Conservation (phyloP, 2,113 vertebrate genomes). For the Motacilla alba region DNA sequence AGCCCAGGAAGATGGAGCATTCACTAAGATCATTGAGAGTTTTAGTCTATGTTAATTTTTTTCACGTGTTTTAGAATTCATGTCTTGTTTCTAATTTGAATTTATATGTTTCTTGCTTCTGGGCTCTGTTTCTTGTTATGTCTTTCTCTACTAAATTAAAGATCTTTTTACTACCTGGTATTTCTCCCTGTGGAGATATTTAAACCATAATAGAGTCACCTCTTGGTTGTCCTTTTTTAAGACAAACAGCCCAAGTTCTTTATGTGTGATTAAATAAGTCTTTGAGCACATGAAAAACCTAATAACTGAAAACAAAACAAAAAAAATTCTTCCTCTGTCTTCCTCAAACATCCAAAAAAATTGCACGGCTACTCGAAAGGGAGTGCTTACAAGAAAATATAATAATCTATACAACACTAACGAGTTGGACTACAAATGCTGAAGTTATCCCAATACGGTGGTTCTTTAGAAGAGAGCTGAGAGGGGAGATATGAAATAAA, state of each 20-base stretch:
- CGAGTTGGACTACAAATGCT: neutral
- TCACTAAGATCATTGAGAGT: neutral
- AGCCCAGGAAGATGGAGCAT: neutral
- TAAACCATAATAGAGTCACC: slow-evolving; percentile 8
- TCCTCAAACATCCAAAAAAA: neutral
- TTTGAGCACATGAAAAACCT: neutral
- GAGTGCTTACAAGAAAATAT: neutral
- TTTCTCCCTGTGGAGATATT: slow-evolving; percentile 34
- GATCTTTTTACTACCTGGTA: slow-evolving; percentile 27
- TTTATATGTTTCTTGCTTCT: slow-evolving; percentile 7
- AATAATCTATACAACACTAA: neutral
- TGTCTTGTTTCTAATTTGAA: slow-evolving; percentile 26
- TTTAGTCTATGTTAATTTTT: neutral
- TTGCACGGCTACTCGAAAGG: neutral
- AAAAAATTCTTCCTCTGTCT: neutral
- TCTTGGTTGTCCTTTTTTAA: slow-evolving; percentile 19
- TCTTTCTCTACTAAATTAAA: slow-evolving; percentile 19
- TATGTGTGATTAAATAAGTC: slow-evolving; percentile 31
- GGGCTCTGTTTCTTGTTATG: slow-evolving; percentile 15
- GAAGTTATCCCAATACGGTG: neutral
- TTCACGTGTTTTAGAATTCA: neutral
- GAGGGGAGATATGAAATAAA: neutral
- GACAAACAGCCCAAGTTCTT: slow-evolving; percentile 4
- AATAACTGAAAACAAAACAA: neutral
- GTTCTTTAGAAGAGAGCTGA: neutral